phyloP scores from a whole-genome alignment of 2,888 invertebrate genomes.

The Allygus modestus region DNA sequence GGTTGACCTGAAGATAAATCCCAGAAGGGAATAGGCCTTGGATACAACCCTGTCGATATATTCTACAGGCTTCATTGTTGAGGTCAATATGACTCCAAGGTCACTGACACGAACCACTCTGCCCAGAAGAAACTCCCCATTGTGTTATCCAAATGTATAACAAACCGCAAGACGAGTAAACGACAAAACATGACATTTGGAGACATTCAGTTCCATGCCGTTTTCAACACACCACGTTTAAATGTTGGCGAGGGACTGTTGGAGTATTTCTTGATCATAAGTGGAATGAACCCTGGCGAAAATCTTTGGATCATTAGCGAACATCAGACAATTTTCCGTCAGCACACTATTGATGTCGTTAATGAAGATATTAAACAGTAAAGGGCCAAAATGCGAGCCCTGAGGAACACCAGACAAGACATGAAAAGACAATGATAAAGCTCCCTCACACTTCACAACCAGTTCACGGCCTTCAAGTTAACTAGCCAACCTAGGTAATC shows the following conservation, averaged over 20 bases:
- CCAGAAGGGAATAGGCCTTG: background rate
- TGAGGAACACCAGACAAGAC: constrained; percentile 1
- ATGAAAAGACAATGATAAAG: background rate
- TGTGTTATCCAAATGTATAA: background rate
- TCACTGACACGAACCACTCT: background rate
- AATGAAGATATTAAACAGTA: too few relatives aligned
- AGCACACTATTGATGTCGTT: too few relatives aligned
- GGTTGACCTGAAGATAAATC: constrained; percentile 14
- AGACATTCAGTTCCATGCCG: constrained; percentile 6
- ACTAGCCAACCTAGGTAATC: constrained; percentile 32
- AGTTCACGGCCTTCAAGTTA: background rate
- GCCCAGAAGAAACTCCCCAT: too few relatives aligned
- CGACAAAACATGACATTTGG: background rate
- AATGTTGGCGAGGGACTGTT: constrained; percentile 11
- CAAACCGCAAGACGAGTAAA: too few relatives aligned
- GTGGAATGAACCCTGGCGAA: constrained; percentile 9
- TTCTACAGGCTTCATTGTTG: background rate
- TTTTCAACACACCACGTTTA: background rate
- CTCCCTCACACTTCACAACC: constrained; percentile 23
- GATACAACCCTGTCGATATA: too few relatives aligned
- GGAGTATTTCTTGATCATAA: background rate
- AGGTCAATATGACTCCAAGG: too few relatives aligned
- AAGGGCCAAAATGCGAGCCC: too few relatives aligned
- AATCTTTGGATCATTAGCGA: too few relatives aligned
- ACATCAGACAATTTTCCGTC: background rate